These are phyloP conservation scores for Ceryle rudis DNA, from an alignment of 2,797 vertebrate species.

Conservation along the genomic window DNA sequence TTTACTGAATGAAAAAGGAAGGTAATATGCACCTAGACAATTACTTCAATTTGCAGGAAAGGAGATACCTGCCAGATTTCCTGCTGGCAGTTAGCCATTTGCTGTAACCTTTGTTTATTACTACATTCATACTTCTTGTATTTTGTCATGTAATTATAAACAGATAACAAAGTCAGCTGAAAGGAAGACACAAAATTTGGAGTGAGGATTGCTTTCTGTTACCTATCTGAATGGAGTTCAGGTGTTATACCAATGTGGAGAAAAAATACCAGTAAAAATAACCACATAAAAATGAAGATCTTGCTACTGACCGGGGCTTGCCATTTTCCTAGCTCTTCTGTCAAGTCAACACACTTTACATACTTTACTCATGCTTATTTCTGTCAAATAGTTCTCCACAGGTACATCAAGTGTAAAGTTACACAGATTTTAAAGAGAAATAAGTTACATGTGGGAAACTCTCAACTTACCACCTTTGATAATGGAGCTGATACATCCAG, in stretches of 20 bases:
- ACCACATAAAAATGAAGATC: background rate
- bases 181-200: background rate
- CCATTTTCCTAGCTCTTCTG: background rate
- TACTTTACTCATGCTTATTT: background rate
- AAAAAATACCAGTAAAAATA: background rate
- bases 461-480: background rate
- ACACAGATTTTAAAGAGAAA: background rate
- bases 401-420: background rate
- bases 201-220: background rate
- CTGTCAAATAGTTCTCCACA: background rate
- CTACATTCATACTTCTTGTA: background rate
- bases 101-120: background rate
- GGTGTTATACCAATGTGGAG: fast-evolving
- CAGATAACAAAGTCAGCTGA: background rate
- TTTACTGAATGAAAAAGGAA: background rate
- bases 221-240: background rate
- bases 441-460: background rate
- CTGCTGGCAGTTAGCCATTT: background rate
- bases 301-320: background rate
- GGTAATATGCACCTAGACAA: background rate
- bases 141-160: background rate
- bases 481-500: background rate
- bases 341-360: background rate
- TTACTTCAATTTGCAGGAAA: background rate
- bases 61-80: background rate